Evolutionary conservation across 2,888 invertebrate genomes (phyloP).

Genomic region (Xestobium rufovillosum): DNA sequence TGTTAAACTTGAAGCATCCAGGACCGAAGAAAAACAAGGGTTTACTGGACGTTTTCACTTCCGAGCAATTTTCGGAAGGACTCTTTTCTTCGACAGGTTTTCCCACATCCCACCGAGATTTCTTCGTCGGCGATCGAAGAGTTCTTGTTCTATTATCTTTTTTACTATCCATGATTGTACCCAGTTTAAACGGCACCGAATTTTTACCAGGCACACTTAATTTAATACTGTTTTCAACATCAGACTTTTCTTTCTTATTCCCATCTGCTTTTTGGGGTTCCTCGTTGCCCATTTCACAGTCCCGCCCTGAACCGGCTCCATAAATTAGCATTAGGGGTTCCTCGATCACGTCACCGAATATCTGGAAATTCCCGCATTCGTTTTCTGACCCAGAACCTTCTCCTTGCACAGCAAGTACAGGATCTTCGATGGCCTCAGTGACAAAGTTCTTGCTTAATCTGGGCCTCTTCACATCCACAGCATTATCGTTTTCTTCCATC

Average conservation of each 20-base stretch:
- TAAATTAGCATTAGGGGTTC: conserved; percentile 64
- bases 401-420: background rate
- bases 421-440: conserved; percentile 1
- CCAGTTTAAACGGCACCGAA: conserved; percentile 29
- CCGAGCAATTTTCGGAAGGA: background rate
- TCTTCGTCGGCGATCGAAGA: conserved; percentile 30
- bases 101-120: conserved; percentile 46
- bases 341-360: conserved; percentile 59
- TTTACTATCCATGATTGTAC: conserved; percentile 32
- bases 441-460: background rate
- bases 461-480: background rate
- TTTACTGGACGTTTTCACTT: conserved; percentile 27
- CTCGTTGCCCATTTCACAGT: conserved; percentile 68
- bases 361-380: conserved; percentile 14
- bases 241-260: conserved; percentile 17
- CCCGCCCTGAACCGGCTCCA: conserved; percentile 65
- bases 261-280: conserved; percentile 27
- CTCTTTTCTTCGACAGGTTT: conserved; percentile 27
- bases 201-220: conserved; percentile 21
- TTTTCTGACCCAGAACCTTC: background rate
- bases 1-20: conserved; percentile 41
- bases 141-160: conserved; percentile 29
- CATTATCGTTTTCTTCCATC: background rate
- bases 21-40: conserved; percentile 46
- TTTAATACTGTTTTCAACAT: conserved; percentile 16